These are phyloP conservation scores for Capitella teleta DNA, from an alignment of 1,140 invertebrate species.

Conservation along the genomic window DNA sequence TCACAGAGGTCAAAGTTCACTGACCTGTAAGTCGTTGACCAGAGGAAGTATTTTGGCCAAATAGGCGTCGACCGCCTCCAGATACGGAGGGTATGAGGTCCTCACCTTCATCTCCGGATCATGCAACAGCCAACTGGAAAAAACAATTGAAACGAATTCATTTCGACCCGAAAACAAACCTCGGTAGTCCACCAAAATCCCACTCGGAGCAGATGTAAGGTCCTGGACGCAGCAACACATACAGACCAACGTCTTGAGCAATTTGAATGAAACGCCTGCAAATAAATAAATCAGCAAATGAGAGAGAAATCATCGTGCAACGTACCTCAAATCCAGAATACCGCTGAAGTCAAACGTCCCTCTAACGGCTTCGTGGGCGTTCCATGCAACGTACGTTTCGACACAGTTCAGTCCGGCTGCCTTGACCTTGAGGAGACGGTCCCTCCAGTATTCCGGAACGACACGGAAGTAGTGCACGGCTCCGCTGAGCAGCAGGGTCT, in stretches of 20 bases:
- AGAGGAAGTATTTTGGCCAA: too few species aligned
- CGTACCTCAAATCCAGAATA: constrained; percentile 33
- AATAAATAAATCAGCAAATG: constrained; percentile 8
- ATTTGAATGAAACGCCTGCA: constrained; percentile 33
- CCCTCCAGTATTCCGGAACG: too few species aligned
- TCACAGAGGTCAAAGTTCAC: too few species aligned
- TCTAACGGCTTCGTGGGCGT: constrained; percentile 44
- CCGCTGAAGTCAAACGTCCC: constrained; percentile 43
- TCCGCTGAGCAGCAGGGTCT: too few species aligned
- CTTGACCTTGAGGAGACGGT: too few species aligned
- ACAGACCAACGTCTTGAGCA: constrained; percentile 66
- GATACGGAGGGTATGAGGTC: constrained; percentile 42
- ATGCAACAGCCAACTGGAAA: constrained; percentile 44
- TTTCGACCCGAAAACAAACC: constrained; percentile 22
- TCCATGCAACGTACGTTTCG: constrained; percentile 50
- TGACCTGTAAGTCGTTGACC: too few species aligned
- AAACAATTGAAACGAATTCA: not conserved
- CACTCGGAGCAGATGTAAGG: constrained; percentile 87
- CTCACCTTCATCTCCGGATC: constrained; percentile 45
- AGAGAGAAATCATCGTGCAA: too few species aligned
- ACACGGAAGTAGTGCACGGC: too few species aligned
- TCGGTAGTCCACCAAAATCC: constrained; percentile 52
- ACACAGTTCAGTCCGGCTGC: too few species aligned
- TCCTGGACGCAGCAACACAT: constrained; percentile 77
- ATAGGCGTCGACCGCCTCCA: constrained; percentile 42